Percentiles rank a stretch among this genome's conserved stretches.
Conservation (phyloP, 2,113 vertebrate species). For the Passerina amoena region DNA sequence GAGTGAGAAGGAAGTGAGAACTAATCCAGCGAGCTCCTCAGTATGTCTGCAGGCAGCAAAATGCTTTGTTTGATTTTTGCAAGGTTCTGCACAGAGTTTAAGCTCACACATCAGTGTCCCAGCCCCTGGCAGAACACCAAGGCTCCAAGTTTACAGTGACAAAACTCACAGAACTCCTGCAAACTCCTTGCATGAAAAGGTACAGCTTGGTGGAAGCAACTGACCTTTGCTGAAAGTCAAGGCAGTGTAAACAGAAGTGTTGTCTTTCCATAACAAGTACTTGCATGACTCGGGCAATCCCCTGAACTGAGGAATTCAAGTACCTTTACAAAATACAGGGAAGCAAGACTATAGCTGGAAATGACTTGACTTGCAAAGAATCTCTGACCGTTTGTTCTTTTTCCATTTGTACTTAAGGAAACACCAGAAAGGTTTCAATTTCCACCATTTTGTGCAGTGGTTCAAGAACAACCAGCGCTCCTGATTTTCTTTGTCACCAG, state of each 20-base stretch:
- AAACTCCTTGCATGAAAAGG: not conserved
- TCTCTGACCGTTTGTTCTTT: not conserved
- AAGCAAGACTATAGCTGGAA: constrained; percentile 27
- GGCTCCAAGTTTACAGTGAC: not conserved
- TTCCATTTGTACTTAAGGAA: not conserved
- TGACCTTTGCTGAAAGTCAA: constrained; percentile 26
- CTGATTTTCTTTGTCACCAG: not conserved
- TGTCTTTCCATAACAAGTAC: not conserved
- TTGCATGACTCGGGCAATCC: constrained; percentile 11
- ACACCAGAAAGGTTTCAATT: not conserved
- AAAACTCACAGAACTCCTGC: not conserved
- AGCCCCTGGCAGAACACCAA: not conserved
- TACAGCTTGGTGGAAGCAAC: not conserved
- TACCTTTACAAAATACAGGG: not conserved
- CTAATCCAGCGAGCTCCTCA: not conserved
- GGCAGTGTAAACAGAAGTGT: not conserved
- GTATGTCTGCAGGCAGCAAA: not conserved
- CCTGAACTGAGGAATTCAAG: not conserved
- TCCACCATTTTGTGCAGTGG: not conserved
- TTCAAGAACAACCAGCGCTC: not conserved
- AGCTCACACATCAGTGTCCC: not conserved
- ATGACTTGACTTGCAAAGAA: not conserved
- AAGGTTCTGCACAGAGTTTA: not conserved
- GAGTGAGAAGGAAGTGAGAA: not conserved
- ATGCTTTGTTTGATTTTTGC: not conserved